Evolutionary conservation across 1,140 invertebrate species (phyloP), one percentile per base, ranked within the genome.

Genomic region (Aleiodes sp.): DNA sequence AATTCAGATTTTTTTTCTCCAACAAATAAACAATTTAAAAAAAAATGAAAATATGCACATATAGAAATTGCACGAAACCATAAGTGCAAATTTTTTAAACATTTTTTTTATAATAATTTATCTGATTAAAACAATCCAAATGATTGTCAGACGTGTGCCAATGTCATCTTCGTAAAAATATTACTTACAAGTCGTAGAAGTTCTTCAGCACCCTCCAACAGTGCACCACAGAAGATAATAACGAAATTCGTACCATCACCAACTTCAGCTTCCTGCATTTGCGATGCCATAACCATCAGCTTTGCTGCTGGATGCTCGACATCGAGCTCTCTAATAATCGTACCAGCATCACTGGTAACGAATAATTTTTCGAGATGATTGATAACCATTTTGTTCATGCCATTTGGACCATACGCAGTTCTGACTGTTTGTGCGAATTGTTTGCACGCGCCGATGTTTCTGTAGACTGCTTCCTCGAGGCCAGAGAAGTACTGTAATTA

Each of bases 301-400:
- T 98, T 98, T n/a, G 97, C 98, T 56, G 98, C 98, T 61, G 98
- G 98, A 87, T 99, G 98, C 84, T 99, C 96, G 37, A 99, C 94
- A 87, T 99, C 96, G 12, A 99, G 85, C 84, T 99, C 96, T 73
- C 93, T 91, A 63, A 99, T 94, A 66, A 99, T 99, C 0, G 98
- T 99, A 0, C 96, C 98, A 41, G 98, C 98, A 91, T 99, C 98
- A 87, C 96, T 99, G 0, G 98, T 99, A 1, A 99, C 94, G 88
- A 99, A 99, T 66, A 99, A 89, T 82, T 99, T 99, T 78, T 99
- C 98, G 73, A 99, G 89, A 80, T 99, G 97, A 87, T 99, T 99
- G 33, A 99, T 99, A 6, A 99, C 92, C 93, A 99, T 99, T 89
- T 99, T 99, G 83, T 99, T 99, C 93, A 99, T 98, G 14, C 98